phyloP scores from a whole-genome alignment of 2,888 invertebrate genomes.

The Holacanthella duospinosa region DNA sequence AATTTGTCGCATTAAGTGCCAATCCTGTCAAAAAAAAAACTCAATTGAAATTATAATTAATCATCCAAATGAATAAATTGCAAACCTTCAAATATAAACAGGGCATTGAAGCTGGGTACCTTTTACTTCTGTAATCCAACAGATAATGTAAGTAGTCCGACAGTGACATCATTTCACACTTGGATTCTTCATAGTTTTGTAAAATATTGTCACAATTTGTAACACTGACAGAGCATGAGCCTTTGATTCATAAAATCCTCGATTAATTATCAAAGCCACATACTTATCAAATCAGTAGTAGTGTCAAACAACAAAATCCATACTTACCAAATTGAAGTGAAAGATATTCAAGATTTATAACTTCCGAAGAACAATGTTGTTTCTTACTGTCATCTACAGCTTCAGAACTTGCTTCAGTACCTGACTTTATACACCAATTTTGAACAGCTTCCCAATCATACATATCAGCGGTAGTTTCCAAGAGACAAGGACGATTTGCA shows the following conservation, averaged over 20 bases:
- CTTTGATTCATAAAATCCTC: too few species aligned
- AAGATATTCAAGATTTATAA: too few species aligned
- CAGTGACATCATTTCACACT: constrained; percentile 50
- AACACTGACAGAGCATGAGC: constrained; percentile 53
- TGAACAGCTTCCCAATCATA: constrained; percentile 57
- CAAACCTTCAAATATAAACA: constrained; percentile 72
- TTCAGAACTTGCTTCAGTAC: background rate
- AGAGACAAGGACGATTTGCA: constrained; percentile 56
- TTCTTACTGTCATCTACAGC: background rate
- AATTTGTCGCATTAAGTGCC: constrained; percentile 53
- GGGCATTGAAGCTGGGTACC: constrained; percentile 43
- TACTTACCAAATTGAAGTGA: background rate
- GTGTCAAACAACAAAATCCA: too few species aligned
- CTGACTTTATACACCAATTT: constrained; percentile 41
- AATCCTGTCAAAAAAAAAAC: constrained; percentile 49
- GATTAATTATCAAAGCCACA: too few species aligned
- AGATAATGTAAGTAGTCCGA: constrained; percentile 62
- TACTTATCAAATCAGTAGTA: too few species aligned
- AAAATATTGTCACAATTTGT: constrained; percentile 59
- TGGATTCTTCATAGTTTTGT: constrained; percentile 7
- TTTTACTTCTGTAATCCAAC: constrained; percentile 45
- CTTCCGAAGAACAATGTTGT: too few species aligned
- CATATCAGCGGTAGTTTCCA: constrained; percentile 51
- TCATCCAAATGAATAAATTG: too few species aligned
- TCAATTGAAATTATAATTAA: background rate